Conservation (phyloP, 2,797 vertebrate species). For the Carcharodon carcharias region DNA sequence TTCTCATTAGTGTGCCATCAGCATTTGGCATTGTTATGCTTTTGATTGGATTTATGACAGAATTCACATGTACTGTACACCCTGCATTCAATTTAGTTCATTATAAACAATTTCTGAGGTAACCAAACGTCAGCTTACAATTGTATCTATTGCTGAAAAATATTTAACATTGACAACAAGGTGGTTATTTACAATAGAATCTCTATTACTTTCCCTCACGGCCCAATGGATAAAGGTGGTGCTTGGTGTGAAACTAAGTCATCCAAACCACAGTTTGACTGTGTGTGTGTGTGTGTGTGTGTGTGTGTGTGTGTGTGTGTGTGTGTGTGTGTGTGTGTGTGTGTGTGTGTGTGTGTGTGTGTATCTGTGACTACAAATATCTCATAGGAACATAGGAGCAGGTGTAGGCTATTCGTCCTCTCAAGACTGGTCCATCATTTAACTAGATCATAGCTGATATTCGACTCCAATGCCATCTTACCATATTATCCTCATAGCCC, state of each 20-base stretch:
- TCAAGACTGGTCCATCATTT: too few species aligned
- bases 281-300: not conserved
- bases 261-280: not conserved
- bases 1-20: slow-evolving; percentile 2
- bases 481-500: too few species aligned
- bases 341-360: not conserved
- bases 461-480: too few species aligned
- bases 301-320: not conserved
- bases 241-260: not conserved
- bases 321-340: not conserved
- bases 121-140: not conserved
- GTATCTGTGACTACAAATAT: not conserved
- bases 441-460: too few species aligned
- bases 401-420: too few species aligned
- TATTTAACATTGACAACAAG: not conserved
- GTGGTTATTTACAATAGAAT: not conserved
- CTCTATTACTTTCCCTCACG: not conserved
- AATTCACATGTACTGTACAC: not conserved
- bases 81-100: not conserved
- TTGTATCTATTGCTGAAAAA: not conserved
- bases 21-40: not conserved
- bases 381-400: not conserved
- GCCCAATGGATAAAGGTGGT: not conserved
- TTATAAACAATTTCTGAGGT: not conserved
- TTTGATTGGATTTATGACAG: slow-evolving; percentile 16